Percentiles rank a stretch among this genome's conserved stretches.
Conservation (phyloP, 2,888 invertebrate species). For the Pachliopta kotzebuea region DNA sequence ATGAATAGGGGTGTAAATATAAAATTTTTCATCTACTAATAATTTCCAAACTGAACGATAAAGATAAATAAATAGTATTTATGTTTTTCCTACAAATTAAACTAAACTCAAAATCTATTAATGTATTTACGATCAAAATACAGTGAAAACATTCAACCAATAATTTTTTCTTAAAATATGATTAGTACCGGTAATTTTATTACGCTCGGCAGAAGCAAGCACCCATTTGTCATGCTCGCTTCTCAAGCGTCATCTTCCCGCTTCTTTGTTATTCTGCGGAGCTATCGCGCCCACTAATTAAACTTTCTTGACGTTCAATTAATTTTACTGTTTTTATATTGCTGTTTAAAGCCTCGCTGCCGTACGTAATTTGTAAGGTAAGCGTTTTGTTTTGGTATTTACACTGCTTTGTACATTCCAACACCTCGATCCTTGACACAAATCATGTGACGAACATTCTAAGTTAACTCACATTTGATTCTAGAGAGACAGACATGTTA, state of each 20-base stretch:
- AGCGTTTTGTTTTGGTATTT: not conserved
- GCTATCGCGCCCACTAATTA: slow-evolving; percentile 48
- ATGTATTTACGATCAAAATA: no score
- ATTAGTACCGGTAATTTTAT: slow-evolving; percentile 14
- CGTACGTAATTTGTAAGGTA: not conserved
- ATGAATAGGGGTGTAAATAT: no score
- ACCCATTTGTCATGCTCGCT: slow-evolving; percentile 54
- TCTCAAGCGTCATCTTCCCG: slow-evolving; percentile 43
- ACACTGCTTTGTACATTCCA: not conserved
- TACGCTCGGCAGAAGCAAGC: slow-evolving; percentile 24
- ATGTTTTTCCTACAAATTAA: no score
- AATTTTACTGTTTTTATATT: slow-evolving; percentile 45
- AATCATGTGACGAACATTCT: slow-evolving; percentile 14
- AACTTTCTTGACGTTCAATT: slow-evolving; percentile 51
- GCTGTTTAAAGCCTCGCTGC: not conserved
- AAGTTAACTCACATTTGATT: slow-evolving; percentile 8
- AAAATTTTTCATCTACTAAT: no score
- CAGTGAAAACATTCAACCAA: no score
- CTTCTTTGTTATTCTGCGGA: slow-evolving; percentile 51
- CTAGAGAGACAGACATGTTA: slow-evolving; percentile 11
- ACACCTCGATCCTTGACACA: slow-evolving; percentile 22
- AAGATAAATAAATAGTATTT: no score
- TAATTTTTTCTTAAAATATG: not conserved
- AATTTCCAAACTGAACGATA: no score
- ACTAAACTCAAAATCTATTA: no score